A percentile compares a stretch with the other conserved stretches of the same genome.
Evolutionary conservation across 1,140 invertebrate species (phyloP).

Genomic region (Chrysoperla carnea): DNA sequence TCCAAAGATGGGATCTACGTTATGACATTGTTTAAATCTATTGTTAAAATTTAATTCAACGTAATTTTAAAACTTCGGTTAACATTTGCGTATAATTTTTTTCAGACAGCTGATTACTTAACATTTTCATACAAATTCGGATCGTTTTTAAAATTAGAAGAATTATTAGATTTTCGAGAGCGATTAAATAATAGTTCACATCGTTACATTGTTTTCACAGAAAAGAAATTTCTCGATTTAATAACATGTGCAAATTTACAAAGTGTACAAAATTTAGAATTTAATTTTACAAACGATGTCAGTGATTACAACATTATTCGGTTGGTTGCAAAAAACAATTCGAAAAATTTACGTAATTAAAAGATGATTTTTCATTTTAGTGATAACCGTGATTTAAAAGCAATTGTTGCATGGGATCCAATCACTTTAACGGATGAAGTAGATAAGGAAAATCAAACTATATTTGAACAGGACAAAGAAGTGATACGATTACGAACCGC

Average conservation of each 20-base stretch:
- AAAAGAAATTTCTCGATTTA: slow-evolving; percentile 63
- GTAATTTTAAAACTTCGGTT: background rate
- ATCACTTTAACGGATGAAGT: slow-evolving; percentile 11
- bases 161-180: slow-evolving; percentile 73
- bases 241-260: slow-evolving; percentile 27
- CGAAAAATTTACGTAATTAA: no score
- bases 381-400: background rate
- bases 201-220: slow-evolving; percentile 53
- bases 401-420: background rate
- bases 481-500: slow-evolving; percentile 17
- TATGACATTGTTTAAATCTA: no score
- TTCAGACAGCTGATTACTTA: slow-evolving; percentile 75
- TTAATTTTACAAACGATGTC: slow-evolving; percentile 24
- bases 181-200: slow-evolving; percentile 69
- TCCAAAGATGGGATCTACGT: no score
- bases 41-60: no score
- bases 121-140: slow-evolving; percentile 87
- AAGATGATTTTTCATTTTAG: background rate
- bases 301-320: slow-evolving; percentile 27
- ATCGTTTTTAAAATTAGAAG: slow-evolving; percentile 79
- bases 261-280: slow-evolving; percentile 20
- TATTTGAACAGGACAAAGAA: slow-evolving; percentile 20
- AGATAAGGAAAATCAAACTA: slow-evolving; percentile 14
- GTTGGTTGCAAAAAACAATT: slow-evolving; percentile 5
- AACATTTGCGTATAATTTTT: slow-evolving; percentile 12